phyloP scores from a whole-genome alignment of 2,797 vertebrate species.

The Chromis chromis region DNA sequence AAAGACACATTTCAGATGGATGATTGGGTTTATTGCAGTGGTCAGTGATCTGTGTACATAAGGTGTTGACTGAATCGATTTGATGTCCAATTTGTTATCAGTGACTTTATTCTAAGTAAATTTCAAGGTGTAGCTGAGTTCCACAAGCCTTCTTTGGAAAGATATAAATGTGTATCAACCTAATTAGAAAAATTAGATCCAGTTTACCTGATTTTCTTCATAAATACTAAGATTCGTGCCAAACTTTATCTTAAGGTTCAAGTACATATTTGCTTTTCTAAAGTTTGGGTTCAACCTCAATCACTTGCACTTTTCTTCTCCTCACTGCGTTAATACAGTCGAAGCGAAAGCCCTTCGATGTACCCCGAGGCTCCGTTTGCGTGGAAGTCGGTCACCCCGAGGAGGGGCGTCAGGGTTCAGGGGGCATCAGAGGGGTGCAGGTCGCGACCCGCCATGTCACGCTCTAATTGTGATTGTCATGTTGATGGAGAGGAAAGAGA shows the following conservation, averaged over 20 bases:
- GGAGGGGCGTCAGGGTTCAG: constrained; percentile 58
- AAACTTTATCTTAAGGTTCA: background rate
- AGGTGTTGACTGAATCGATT: background rate
- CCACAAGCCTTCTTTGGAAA: background rate
- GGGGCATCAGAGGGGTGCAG: constrained; percentile 62
- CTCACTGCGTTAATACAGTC: constrained; percentile 8
- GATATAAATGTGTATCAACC: background rate
- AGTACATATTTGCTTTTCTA: background rate
- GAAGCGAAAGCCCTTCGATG: constrained; percentile 8
- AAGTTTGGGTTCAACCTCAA: background rate
- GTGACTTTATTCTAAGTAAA: background rate
- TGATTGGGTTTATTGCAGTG: background rate
- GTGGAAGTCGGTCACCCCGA: constrained; percentile 32
- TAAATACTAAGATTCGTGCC: background rate
- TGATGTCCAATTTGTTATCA: background rate
- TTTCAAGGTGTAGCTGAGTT: background rate
- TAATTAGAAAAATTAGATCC: background rate
- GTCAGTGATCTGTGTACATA: constrained; percentile 2
- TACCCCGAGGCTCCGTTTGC: background rate
- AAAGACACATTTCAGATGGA: no score
- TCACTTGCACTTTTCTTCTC: constrained; percentile 29
- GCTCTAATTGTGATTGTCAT: constrained; percentile 82
- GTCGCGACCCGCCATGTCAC: constrained; percentile 76
- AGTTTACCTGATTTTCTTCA: background rate
- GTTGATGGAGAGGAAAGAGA: constrained; percentile 76